Evolutionary conservation across 2,797 vertebrate genomes (phyloP), one percentile per base, ranked within the genome.

Genomic region (Anniella stebbinsi): DNA sequence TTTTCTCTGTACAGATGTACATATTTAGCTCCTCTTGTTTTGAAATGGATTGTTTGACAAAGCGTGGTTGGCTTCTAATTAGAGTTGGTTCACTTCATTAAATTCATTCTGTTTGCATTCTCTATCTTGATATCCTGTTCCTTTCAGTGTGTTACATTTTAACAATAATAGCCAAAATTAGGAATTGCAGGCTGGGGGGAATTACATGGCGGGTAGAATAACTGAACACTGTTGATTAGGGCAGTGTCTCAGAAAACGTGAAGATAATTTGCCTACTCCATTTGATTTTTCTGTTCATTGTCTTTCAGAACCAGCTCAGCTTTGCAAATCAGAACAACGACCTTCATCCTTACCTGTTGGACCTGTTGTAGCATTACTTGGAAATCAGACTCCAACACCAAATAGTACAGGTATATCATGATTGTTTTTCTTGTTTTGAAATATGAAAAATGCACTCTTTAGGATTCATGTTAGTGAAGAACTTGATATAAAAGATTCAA

Each of bases 371-470:
- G 98, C 98, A 45, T 97, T 98, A 11, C 98, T 99, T 94, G 99
- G 98, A 94, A 99, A 98, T 97, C 97, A 99, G 97, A 99, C 98
- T 91, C 98, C 98, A 87, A 99, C 99, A 95, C 99, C 99, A 96
- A 99, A 99, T 96, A 99, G 99, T 97, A 99, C 99, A 99, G 99
- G 99, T 99, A 96, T 41, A 76, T 69, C 15, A 33, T 8, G 78
- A 87, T 63, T 93, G 21, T 48, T 90, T 89, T 45, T 87, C 84
- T 18, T 70, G 2, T 0, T 87, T 86, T 51, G 13, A 86, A 81
- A 69, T 48, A 51, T 18, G 30, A 15, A 81, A 86, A n/a, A 23
- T 91, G 70, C 30, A 21, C 10, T 41, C 36, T 45, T 21, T 28
- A 66, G 38, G n/a, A 57, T 54, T 38, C 51, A 51, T 80, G 66